Evolutionary conservation across 2,113 vertebrate species (phyloP).

Genomic region (Melanocharis versteri): DNA sequence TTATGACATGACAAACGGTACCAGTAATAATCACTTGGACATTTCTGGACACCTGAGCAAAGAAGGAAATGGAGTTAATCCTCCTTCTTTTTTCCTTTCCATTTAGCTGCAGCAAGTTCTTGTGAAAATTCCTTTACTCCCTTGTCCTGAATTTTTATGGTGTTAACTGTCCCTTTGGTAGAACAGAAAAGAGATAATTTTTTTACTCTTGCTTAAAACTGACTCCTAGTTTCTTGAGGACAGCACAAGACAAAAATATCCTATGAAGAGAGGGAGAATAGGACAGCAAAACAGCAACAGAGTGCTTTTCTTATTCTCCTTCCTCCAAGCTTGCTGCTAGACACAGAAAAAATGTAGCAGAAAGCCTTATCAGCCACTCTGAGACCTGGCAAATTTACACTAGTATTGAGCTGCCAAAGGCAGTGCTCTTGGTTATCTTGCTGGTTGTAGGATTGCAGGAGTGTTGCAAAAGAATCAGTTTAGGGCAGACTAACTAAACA

Average conservation of each 20-base stretch:
- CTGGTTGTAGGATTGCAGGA: background rate
- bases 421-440: background rate
- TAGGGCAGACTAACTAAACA: background rate
- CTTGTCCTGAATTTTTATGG: background rate
- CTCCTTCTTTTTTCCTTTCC: background rate
- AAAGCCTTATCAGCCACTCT: background rate
- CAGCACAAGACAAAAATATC: background rate
- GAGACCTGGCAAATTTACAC: conserved; percentile 4
- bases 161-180: background rate
- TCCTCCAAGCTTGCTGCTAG: background rate
- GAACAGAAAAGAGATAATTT: background rate
- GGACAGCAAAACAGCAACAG: background rate
- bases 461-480: background rate
- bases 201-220: background rate
- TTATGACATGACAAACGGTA: background rate
- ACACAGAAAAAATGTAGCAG: background rate
- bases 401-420: background rate
- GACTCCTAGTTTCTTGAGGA: background rate
- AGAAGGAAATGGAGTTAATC: background rate
- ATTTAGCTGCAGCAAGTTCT: background rate
- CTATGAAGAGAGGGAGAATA: background rate
- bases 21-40: background rate
- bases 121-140: background rate
- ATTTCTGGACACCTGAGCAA: background rate
- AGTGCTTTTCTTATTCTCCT: background rate